phyloP scores from a whole-genome alignment of 2,113 vertebrate species.

The Phasianus colchicus region DNA sequence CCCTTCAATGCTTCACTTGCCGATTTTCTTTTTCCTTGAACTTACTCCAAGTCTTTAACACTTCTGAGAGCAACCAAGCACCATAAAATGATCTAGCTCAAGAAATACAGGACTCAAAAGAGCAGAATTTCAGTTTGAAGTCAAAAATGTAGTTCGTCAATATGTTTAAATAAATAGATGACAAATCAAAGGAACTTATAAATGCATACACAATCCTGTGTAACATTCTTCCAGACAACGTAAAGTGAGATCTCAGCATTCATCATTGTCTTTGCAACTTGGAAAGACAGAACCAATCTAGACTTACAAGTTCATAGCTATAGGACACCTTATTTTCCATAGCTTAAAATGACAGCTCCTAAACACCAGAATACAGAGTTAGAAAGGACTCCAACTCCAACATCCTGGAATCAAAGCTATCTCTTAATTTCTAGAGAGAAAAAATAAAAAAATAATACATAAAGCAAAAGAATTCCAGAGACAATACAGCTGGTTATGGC shows the following conservation, averaged over 20 bases:
- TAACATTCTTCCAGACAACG: not conserved
- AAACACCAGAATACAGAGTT: accelerated
- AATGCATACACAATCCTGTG: not conserved
- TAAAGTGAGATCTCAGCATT: not conserved
- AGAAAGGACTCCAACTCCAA: not conserved
- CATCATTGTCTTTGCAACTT: not conserved
- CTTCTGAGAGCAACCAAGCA: not conserved
- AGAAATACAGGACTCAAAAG: not conserved
- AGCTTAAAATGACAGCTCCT: not conserved
- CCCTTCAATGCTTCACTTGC: not conserved
- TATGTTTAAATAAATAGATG: not conserved
- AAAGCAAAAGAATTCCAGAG: not conserved
- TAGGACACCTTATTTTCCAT: not conserved
- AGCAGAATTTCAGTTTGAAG: not conserved
- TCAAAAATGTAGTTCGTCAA: not conserved
- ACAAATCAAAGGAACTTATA: not conserved
- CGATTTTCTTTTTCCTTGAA: not conserved
- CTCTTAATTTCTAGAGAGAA: not conserved
- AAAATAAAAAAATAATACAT: not conserved
- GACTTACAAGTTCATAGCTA: accelerated
- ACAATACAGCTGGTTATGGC: not conserved
- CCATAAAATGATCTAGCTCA: not conserved
- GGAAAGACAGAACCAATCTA: not conserved
- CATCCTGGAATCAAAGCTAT: not conserved
- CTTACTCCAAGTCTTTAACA: not conserved